A percentile compares a stretch with the other conserved stretches of the same genome.
Evolutionary conservation across 2,888 invertebrate genomes (phyloP).

Genomic region (Phlogophora meticulosa): DNA sequence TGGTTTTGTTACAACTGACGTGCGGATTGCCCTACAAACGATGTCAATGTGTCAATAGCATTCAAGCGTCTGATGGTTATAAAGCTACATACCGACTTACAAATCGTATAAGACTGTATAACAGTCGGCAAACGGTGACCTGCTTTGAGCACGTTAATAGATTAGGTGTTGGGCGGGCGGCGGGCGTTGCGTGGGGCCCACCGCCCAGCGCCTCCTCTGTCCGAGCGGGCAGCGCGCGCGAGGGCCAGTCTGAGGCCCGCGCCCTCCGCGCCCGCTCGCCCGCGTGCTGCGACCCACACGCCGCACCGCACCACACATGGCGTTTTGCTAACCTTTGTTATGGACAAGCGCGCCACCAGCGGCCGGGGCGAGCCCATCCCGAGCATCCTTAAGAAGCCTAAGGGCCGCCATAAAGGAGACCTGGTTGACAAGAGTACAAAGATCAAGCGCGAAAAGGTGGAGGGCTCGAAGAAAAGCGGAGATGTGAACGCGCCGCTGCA

Average conservation of each 20-base stretch:
- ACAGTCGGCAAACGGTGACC: conserved; percentile 81
- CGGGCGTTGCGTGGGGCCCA: conserved; percentile 74
- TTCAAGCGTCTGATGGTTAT: conserved; percentile 34
- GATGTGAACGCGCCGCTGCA: conserved; percentile 87
- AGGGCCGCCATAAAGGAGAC: conserved; percentile 81
- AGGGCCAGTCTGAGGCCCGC: conserved; percentile 87
- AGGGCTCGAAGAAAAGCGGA: conserved; percentile 78
- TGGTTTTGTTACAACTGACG: too few species aligned
- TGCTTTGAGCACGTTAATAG: conserved; percentile 83
- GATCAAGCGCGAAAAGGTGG: conserved; percentile 86
- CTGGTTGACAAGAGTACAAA: conserved; percentile 87
- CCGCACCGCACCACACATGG: conserved; percentile 71
- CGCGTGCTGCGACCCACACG: conserved; percentile 67
- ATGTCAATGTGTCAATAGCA: conserved; percentile 66
- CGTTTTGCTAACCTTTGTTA: conserved; percentile 79
- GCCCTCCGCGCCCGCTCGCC: conserved; percentile 88
- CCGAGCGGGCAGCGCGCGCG: conserved; percentile 81
- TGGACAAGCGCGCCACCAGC: conserved; percentile 86
- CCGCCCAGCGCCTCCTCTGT: conserved; percentile 79
- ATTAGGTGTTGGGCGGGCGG: conserved; percentile 81
- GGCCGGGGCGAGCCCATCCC: conserved; percentile 87
- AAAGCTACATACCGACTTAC: conserved; percentile 49
- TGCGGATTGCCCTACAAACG: conserved; percentile 6
- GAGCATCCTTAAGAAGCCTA: conserved; percentile 88
- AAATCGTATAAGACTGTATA: conserved; percentile 56